Evolutionary conservation across 2,113 vertebrate genomes (phyloP).

Genomic region (Nibea coibor): DNA sequence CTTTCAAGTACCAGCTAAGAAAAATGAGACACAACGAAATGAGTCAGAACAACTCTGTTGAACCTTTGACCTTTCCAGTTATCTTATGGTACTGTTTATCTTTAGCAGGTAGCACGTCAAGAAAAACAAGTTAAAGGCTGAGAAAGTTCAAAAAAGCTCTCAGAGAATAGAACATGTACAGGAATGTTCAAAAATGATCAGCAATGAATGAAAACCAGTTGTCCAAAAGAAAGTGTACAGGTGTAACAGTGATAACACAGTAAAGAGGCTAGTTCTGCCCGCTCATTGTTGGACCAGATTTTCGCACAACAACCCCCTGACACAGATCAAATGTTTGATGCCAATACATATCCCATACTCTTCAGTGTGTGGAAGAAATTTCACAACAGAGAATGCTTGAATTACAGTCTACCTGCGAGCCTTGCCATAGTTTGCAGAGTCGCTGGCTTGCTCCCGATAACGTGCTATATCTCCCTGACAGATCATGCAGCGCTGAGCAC

Average conservation of each 20-base stretch:
- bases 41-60: neutral
- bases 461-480: constrained; percentile 97
- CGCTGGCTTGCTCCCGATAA: constrained; percentile 96
- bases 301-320: neutral
- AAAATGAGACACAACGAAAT: constrained; percentile 17
- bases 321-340: neutral
- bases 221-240: neutral
- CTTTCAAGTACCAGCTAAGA: constrained; percentile 97
- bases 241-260: neutral
- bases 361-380: neutral
- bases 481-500: constrained; percentile 97
- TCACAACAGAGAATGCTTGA: neutral
- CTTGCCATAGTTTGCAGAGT: constrained; percentile 96
- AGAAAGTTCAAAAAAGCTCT: too few relatives aligned
- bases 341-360: neutral
- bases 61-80: neutral
- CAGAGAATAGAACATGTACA: neutral
- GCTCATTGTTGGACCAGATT: neutral
- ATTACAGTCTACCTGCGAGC: constrained; percentile 90
- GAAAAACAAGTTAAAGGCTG: neutral
- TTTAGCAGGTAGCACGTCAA: neutral
- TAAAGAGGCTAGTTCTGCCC: neutral
- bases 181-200: neutral
- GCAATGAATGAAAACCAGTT: neutral
- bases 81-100: neutral